Conservation (phyloP, 2,888 invertebrate genomes). For the Sesamia inferens region DNA sequence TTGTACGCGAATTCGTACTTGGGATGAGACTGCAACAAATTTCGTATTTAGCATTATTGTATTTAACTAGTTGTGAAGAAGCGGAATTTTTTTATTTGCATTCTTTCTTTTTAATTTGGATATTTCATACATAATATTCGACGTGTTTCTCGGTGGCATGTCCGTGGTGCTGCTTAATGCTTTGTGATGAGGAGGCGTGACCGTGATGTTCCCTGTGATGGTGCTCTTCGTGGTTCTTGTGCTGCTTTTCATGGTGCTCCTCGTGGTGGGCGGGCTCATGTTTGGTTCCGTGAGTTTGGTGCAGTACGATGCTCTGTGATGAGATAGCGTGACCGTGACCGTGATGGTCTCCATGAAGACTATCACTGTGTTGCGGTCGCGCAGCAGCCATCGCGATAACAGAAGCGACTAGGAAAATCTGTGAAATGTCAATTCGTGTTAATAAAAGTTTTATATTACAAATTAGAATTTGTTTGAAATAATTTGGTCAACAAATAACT, state of each 20-base stretch:
- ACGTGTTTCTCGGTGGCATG: conserved; percentile 60
- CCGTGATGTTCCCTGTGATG: not conserved
- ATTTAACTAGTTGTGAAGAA: not conserved
- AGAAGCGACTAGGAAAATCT: conserved; percentile 38
- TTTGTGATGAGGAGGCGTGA: conserved; percentile 65
- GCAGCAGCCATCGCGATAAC: conserved; percentile 49
- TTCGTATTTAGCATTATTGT: not conserved
- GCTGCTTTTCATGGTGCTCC: conserved; percentile 13
- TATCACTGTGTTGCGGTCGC: conserved; percentile 51
- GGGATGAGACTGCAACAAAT: conserved; percentile 72
- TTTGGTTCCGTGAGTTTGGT: conserved; percentile 60
- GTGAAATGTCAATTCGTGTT: not conserved
- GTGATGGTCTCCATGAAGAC: conserved; percentile 55
- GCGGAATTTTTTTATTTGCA: no score
- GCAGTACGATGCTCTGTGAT: conserved; percentile 72
- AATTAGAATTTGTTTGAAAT: not conserved
- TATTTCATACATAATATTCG: conserved; percentile 66
- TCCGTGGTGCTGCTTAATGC: conserved; percentile 67
- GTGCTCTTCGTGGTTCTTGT: conserved; percentile 1
- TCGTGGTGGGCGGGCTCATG: conserved; percentile 40
- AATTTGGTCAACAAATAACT: no score
- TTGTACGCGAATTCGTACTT: conserved; percentile 86
- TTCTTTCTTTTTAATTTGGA: no score
- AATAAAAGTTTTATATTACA: not conserved
- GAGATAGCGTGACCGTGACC: conserved; percentile 72